A percentile compares a stretch with the other conserved stretches of the same genome.
These are phyloP conservation scores for Phyllostomus hastatus DNA, from an alignment of 2,113 vertebrate genomes.

Conservation along the genomic window DNA sequence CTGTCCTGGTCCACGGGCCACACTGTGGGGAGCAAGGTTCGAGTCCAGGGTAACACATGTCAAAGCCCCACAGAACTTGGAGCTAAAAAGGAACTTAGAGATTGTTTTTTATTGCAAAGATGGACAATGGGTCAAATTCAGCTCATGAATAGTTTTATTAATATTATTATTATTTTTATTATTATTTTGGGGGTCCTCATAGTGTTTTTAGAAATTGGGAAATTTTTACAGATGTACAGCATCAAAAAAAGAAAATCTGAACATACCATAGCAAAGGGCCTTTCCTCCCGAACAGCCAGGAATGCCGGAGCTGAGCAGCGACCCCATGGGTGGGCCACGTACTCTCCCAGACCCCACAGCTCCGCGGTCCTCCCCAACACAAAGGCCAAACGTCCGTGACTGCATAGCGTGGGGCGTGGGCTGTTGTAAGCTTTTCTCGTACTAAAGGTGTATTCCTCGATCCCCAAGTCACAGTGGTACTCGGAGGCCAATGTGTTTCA, in stretches of 20 bases:
- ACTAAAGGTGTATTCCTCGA: neutral
- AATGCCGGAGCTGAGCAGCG: neutral
- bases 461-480: neutral
- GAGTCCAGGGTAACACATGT: neutral
- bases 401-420: fast-evolving
- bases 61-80: neutral
- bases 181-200: neutral
- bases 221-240: neutral
- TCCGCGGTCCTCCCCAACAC: neutral
- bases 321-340: fast-evolving
- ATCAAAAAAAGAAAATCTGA: neutral
- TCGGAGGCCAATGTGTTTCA: neutral
- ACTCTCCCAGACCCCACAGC: neutral
- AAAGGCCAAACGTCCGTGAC: neutral
- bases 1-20: neutral
- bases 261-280: neutral
- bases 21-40: neutral
- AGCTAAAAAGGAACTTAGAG: neutral
- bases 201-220: neutral
- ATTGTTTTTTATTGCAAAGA: neutral
- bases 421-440: neutral
- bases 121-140: neutral
- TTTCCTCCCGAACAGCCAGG: neutral
- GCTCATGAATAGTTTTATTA: neutral
- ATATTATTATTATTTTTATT: neutral